A percentile compares a stretch with the other conserved stretches of the same genome.
phyloP scores from a whole-genome alignment of 1,140 invertebrate species.

The Neuroterus valhalla region DNA sequence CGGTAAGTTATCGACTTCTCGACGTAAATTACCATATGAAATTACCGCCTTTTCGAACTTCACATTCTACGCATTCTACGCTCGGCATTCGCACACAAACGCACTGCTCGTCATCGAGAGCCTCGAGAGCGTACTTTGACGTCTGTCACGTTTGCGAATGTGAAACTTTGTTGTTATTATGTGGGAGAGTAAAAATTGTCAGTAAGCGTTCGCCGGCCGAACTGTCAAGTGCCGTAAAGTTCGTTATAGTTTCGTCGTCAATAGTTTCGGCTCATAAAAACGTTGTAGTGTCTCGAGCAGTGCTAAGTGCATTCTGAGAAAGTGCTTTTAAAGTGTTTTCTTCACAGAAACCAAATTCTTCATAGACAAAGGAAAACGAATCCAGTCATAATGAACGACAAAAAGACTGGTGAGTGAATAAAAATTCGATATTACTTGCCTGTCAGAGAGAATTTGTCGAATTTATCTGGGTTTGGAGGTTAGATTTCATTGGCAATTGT shows the following conservation, averaged over 20 bases:
- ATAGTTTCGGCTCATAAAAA: neutral
- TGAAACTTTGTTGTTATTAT: neutral
- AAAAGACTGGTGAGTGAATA: conserved; percentile 42
- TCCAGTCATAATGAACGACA: conserved; percentile 42
- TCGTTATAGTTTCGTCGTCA: too few relatives aligned
- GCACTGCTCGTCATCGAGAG: too few relatives aligned
- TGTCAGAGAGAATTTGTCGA: neutral
- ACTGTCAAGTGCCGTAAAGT: conserved; percentile 34
- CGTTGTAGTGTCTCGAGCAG: neutral
- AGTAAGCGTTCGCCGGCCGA: conserved; percentile 51
- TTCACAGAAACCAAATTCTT: conserved; percentile 10
- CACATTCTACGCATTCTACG: too few relatives aligned
- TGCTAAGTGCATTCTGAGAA: conserved; percentile 20
- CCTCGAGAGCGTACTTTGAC: too few relatives aligned
- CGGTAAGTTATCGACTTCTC: too few relatives aligned
- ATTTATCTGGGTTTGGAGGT: neutral
- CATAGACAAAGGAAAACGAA: neutral
- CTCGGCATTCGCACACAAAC: too few relatives aligned
- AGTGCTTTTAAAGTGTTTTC: conserved; percentile 7
- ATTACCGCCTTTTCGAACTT: too few relatives aligned
- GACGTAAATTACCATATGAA: too few relatives aligned
- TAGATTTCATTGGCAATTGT: neutral
- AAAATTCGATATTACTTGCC: conserved; percentile 6
- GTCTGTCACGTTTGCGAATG: conserved; percentile 13
- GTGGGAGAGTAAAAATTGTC: conserved; percentile 42